Evolutionary conservation across 2,888 invertebrate genomes (phyloP), one percentile per base, ranked within the genome.

Genomic region (Ichneumon xanthorius): DNA sequence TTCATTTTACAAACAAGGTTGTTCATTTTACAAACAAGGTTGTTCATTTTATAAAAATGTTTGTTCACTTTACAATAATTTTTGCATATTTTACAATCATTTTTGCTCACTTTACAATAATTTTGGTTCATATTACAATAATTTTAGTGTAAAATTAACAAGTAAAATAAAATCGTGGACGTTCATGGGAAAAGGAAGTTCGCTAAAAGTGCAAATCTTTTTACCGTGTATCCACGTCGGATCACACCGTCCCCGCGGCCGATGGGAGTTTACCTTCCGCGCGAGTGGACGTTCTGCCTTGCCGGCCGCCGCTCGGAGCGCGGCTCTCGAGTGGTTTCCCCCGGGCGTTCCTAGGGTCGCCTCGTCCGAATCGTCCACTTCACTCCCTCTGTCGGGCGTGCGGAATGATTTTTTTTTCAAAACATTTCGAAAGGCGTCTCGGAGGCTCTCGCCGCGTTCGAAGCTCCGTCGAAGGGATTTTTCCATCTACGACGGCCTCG

Each of bases 401-500:
- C 48, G 30, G 26, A 45, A 26, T 9, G 30, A 48, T 26, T 26
- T 26, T 19, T 22, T 65, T 50, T 19, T 40, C 9, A 40, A 33
- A 50, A 22, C 65, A 33, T 33, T 63, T 63, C 30, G 30, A 75
- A 48, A 45, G 7, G 16, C 14, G 6, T 26, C 40, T 40, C 30
- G 9, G 26, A 0, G 33, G 7, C 19, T 33, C 14, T 40, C 16
- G 33, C 4, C 26, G 37, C 67, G 61, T 6, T 63, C 16, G 61
- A 30, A n/a, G 30, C 61, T 63, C 33, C 4, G 5, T 2, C 33
- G 33, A 1, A n/a, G 14, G 3, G 33, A 63, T 30, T 63, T 63
- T 30, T 63, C 33, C 30, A 63, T 63, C 61, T 30, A n/a, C 61
- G 33, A 30, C 61, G 77, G 26, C 77, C 77, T 77, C 77, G 37